Evolutionary conservation across 2,888 invertebrate genomes (phyloP).

Genomic region (Eupithecia centaureata): DNA sequence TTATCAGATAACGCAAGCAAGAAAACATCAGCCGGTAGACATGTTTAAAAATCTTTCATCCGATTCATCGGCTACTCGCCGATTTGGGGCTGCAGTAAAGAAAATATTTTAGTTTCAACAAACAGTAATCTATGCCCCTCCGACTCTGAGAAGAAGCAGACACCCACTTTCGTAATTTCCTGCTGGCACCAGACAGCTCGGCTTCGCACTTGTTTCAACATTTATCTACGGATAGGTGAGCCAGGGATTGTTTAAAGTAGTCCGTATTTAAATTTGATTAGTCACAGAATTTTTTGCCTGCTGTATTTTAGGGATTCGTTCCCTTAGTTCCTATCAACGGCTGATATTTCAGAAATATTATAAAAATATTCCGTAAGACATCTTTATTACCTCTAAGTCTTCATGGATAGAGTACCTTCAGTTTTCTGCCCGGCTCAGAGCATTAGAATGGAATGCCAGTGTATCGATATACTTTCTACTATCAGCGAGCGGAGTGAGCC

Average conservation of each 20-base stretch:
- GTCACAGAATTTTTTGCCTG: neutral
- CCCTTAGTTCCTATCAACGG: neutral
- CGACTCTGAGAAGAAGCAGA: slow-evolving; percentile 57
- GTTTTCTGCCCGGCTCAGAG: too few species aligned
- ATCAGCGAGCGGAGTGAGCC: too few species aligned
- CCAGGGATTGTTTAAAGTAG: neutral
- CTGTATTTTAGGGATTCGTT: neutral
- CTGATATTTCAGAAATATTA: neutral
- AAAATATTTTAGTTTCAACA: slow-evolving; percentile 61
- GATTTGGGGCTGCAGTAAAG: slow-evolving; percentile 52
- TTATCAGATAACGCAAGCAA: neutral
- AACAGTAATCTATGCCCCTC: slow-evolving; percentile 51
- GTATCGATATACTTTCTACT: too few species aligned
- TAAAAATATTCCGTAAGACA: too few species aligned
- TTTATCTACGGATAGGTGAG: slow-evolving; percentile 34
- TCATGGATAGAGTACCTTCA: too few species aligned
- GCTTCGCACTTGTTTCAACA: slow-evolving; percentile 42
- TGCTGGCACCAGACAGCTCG: slow-evolving; percentile 35
- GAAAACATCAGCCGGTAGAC: slow-evolving; percentile 12
- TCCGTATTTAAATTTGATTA: neutral
- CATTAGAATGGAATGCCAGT: too few species aligned
- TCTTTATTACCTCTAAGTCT: too few species aligned
- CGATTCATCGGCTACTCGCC: slow-evolving; percentile 38
- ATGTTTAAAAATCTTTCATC: slow-evolving; percentile 46
- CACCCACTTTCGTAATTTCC: slow-evolving; percentile 52